Percentiles rank a stretch among this genome's conserved stretches.
Evolutionary conservation across 2,113 vertebrate genomes (phyloP).

Genomic region (Actenoides hombroni): DNA sequence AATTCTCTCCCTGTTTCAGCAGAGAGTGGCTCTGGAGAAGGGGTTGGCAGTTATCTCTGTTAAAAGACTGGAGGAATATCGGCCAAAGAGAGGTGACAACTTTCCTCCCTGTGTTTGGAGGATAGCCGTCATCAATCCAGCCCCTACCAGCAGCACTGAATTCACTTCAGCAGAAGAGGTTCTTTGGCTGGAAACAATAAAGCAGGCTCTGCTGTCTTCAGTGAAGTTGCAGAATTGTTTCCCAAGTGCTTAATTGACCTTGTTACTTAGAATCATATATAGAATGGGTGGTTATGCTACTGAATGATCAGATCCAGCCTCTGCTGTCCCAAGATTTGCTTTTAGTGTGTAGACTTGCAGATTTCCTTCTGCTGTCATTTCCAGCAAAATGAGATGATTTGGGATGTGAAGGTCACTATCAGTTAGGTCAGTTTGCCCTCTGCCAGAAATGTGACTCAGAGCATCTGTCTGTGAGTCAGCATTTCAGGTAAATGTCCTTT

Average conservation of each 20-base stretch:
- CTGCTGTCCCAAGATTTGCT: not conserved
- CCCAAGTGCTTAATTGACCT: not conserved
- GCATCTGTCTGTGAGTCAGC: constrained; percentile 5
- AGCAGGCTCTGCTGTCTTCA: not conserved
- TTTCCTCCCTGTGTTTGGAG: not conserved
- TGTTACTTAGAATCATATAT: not conserved
- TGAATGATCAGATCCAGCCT: not conserved
- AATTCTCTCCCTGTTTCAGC: not conserved
- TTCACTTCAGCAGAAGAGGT: not conserved
- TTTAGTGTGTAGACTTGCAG: not conserved
- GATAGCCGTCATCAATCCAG: not conserved
- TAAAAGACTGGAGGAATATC: not conserved
- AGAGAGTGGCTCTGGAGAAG: not conserved
- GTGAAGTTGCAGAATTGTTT: not conserved
- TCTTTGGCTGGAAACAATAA: not conserved
- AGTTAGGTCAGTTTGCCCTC: not conserved
- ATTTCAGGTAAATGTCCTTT: not conserved
- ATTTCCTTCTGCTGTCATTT: not conserved
- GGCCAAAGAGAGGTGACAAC: not conserved
- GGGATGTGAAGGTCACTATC: not conserved
- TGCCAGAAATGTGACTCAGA: not conserved
- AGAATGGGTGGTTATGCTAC: not conserved
- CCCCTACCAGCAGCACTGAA: not conserved
- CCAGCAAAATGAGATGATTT: not conserved
- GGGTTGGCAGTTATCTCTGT: not conserved